Conservation (phyloP, 2,888 invertebrate genomes). For the Cryptus armator region DNA sequence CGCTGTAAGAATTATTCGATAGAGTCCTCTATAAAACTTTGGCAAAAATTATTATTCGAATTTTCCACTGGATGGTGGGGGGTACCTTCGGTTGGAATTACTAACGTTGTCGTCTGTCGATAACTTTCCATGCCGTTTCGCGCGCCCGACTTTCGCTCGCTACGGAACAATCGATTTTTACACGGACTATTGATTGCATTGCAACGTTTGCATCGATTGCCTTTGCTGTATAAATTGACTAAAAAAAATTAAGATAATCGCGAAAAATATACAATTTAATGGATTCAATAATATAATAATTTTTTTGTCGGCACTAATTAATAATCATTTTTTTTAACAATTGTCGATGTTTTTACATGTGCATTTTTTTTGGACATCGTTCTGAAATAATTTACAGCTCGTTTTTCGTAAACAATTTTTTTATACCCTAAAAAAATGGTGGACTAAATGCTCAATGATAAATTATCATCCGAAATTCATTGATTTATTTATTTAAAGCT, state of each 20-base stretch:
- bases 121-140: background rate
- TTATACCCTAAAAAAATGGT: background rate
- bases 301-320: background rate
- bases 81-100: background rate
- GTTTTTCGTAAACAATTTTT: background rate
- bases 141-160: background rate
- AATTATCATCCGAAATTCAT: too few species aligned
- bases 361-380: background rate
- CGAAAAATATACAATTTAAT: background rate
- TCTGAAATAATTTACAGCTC: background rate
- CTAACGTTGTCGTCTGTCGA: background rate
- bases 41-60: background rate
- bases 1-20: background rate
- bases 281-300: background rate
- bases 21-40: background rate
- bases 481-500: too few species aligned
- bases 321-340: background rate
- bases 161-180: background rate
- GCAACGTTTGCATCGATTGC: slow-evolving; percentile 23
- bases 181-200: slow-evolving; percentile 5
- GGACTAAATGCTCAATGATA: too few species aligned
- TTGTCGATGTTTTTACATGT: background rate
- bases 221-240: background rate
- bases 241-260: background rate
- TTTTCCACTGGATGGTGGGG: background rate